phyloP scores from a whole-genome alignment of 2,113 vertebrate species.

The Salvelinus fontinalis region DNA sequence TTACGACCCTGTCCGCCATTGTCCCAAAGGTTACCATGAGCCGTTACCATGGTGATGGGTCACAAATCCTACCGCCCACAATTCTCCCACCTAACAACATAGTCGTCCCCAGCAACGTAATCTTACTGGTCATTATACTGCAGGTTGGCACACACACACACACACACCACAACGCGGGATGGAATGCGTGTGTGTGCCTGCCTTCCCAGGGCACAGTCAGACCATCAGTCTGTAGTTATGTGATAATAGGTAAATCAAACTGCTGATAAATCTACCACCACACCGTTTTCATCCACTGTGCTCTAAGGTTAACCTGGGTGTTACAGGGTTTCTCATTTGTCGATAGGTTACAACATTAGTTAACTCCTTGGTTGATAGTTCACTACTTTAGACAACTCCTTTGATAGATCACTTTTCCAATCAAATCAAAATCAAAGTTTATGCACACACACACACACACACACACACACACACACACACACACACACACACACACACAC shows the following conservation, averaged over 20 bases:
- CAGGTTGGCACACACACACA: slow-evolving; percentile 17
- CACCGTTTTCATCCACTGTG: too few relatives aligned
- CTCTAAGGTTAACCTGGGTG: too few relatives aligned
- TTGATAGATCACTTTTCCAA: too few relatives aligned
- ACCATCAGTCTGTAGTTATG: slow-evolving; percentile 22
- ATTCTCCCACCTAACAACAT: slow-evolving; percentile 35
- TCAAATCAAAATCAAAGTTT: too few relatives aligned
- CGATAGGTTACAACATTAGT: too few relatives aligned
- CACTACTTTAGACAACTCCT: too few relatives aligned
- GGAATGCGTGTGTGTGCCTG: background rate
- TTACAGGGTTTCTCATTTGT: too few relatives aligned
- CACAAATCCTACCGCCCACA: slow-evolving; percentile 26
- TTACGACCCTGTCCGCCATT: slow-evolving; percentile 34
- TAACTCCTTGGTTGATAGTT: too few relatives aligned
- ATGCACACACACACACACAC: too few relatives aligned
- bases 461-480: too few relatives aligned
- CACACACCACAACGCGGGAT: background rate
- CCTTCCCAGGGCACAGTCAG: slow-evolving; percentile 34
- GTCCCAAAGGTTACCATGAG: slow-evolving; percentile 47
- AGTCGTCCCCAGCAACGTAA: slow-evolving; percentile 49
- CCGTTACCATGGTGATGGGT: slow-evolving; percentile 48
- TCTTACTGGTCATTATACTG: slow-evolving; percentile 46
- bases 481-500: too few relatives aligned
- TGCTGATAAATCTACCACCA: slow-evolving; percentile 17
- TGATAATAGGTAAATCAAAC: slow-evolving; percentile 15